Evolutionary conservation across 2,797 vertebrate genomes (phyloP).

Genomic region (Loriculus beryllinus): DNA sequence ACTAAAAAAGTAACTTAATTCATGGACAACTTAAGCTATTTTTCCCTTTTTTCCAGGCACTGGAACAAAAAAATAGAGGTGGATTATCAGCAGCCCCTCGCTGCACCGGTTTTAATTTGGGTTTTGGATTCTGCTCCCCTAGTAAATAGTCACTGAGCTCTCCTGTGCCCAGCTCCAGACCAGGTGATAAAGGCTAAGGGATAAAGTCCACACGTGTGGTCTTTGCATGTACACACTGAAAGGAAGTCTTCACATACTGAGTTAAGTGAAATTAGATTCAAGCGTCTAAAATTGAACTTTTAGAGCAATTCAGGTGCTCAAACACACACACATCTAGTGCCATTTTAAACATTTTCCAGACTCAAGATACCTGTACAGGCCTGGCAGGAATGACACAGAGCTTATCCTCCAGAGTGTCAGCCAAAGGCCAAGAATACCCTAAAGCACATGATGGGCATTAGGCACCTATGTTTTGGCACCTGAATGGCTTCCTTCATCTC

Average conservation of each 20-base stretch:
- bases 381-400: neutral
- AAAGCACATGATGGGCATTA: neutral
- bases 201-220: neutral
- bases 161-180: neutral
- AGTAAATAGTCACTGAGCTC: neutral
- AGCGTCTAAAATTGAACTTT: neutral
- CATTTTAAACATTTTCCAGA: neutral
- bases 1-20: neutral
- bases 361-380: neutral
- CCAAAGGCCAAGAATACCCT: neutral
- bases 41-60: neutral
- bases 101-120: neutral
- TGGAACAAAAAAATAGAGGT: neutral
- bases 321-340: neutral
- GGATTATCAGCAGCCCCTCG: neutral
- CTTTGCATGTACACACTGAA: neutral
- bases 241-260: neutral
- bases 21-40: neutral
- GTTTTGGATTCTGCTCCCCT: neutral
- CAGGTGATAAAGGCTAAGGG: neutral
- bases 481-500: neutral
- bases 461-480: neutral
- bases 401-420: neutral
- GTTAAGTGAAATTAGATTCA: neutral
- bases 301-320: neutral